Evolutionary conservation across 2,113 vertebrate genomes (phyloP), one percentile per base, ranked within the genome.

Genomic region (Lophura nycthemera): DNA sequence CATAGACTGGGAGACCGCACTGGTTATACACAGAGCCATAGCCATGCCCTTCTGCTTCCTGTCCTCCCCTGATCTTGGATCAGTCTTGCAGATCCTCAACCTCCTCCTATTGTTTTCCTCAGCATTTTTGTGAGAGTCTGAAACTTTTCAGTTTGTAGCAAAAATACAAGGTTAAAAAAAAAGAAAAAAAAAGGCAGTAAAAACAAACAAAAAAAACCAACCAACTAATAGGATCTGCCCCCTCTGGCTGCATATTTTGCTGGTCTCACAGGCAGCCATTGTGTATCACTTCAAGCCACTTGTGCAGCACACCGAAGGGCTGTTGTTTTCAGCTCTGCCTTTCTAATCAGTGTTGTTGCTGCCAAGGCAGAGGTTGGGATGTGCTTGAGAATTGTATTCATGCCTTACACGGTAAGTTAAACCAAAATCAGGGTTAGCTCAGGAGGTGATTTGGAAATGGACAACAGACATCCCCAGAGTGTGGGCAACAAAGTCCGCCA

Each of bases 281-380:
- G 30, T 57, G 16, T 30, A 30, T 30, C 54, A 56, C 29, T 11
- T 32, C 56, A 67, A 32, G 22, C 6, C 30, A 11, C 36, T 54
- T 34, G 13, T 0, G 0, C 60, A 34, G 16, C n/a, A 3, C 0
- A 36, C 71, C 36, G 38, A 86, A 74, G 16, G 5, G 38, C 13
- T 87, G 60, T 25, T 50, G 6, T 54, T 63, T 70, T 45, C 34
- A 65, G 30, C 36, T 24, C 21, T 59, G 2, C 52, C n/a, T 88
- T 40, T 70, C 36, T 72, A 59, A 36, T 17, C 13, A 13, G 19
- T 27, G 4, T 3, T 1, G 0, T 24, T 61, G 16, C n/a, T 80
- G 50, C 14, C 67, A 65, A 54, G 66, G 36, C 20, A 54, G n/a
- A 11, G 4, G 2, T 66, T 66, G 27, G 27, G 11, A 73, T 57